These are phyloP conservation scores for Polydesmus complanatus DNA, from an alignment of 2,888 invertebrate genomes.

Conservation along the genomic window DNA sequence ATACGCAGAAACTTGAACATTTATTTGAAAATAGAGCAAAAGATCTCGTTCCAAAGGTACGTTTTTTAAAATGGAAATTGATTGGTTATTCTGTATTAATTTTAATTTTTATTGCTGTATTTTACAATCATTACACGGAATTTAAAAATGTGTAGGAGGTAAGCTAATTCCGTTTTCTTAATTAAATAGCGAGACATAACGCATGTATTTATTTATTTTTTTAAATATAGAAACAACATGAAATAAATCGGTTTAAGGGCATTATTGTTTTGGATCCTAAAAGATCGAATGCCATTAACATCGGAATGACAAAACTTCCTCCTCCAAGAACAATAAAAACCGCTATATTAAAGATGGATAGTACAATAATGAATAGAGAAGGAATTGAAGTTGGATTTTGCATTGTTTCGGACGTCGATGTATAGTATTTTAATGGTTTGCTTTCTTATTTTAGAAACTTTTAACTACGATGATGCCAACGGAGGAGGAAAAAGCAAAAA, in stretches of 20 bases:
- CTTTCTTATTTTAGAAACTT: slow-evolving; percentile 52
- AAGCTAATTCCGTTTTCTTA: too few relatives aligned
- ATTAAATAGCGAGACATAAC: too few relatives aligned
- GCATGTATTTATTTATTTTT: too few relatives aligned
- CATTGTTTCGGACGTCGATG: neutral
- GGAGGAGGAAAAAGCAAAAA: slow-evolving; percentile 89
- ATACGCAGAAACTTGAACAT: slow-evolving; percentile 85
- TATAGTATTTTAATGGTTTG: neutral
- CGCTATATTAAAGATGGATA: slow-evolving; percentile 99
- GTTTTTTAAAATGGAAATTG: slow-evolving; percentile 20
- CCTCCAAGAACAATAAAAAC: slow-evolving; percentile 95
- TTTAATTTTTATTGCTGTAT: too few relatives aligned
- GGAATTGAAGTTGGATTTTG: slow-evolving; percentile 61
- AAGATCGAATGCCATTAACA: slow-evolving; percentile 97
- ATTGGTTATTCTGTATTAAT: too few relatives aligned
- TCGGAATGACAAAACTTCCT: slow-evolving; percentile 96
- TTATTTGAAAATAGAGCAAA: slow-evolving; percentile 93
- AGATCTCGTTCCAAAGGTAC: slow-evolving; percentile 85
- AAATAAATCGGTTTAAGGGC: slow-evolving; percentile 72
- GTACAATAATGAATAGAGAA: slow-evolving; percentile 92
- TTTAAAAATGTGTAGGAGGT: too few relatives aligned
- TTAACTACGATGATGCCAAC: slow-evolving; percentile 90
- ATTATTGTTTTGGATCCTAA: slow-evolving; percentile 91
- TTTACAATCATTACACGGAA: too few relatives aligned
- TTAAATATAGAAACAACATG: slow-evolving; percentile 59